A percentile compares a stretch with the other conserved stretches of the same genome.
Evolutionary conservation across 2,888 invertebrate genomes (phyloP).

Genomic region (Lepas anatifera): DNA sequence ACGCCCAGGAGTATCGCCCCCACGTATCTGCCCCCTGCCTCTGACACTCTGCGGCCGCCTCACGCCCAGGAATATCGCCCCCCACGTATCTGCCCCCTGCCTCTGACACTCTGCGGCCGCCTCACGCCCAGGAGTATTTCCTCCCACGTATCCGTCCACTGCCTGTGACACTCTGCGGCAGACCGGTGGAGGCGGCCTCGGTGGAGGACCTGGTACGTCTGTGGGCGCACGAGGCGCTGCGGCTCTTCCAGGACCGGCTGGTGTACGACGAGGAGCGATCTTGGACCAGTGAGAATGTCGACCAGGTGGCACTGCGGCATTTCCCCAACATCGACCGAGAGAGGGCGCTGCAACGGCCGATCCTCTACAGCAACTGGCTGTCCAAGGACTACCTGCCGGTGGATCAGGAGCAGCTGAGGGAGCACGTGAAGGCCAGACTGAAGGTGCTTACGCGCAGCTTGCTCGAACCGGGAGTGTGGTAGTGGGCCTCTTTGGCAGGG

Average conservation of each 20-base stretch:
- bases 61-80: no score
- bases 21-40: no score
- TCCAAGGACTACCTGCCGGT: constrained; percentile 97
- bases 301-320: constrained; percentile 75
- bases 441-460: no score
- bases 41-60: no score
- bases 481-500: no score
- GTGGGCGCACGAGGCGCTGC: constrained; percentile 97
- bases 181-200: constrained; percentile 78
- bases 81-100: no score
- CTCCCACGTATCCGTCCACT: no score
- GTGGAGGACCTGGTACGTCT: constrained; percentile 94
- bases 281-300: constrained; percentile 98
- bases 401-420: constrained; percentile 81
- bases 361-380: constrained; percentile 97
- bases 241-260: constrained; percentile 83
- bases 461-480: no score
- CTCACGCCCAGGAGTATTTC: no score
- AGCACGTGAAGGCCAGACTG: constrained; percentile 91
- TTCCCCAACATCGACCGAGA: constrained; percentile 82
- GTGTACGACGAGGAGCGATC: constrained; percentile 87
- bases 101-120: no score
- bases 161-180: constrained; percentile 27
- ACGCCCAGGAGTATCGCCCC: no score
- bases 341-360: constrained; percentile 79